Evolutionary conservation across 2,113 vertebrate species (phyloP).

Genomic region (Forbesichthys agassizii): DNA sequence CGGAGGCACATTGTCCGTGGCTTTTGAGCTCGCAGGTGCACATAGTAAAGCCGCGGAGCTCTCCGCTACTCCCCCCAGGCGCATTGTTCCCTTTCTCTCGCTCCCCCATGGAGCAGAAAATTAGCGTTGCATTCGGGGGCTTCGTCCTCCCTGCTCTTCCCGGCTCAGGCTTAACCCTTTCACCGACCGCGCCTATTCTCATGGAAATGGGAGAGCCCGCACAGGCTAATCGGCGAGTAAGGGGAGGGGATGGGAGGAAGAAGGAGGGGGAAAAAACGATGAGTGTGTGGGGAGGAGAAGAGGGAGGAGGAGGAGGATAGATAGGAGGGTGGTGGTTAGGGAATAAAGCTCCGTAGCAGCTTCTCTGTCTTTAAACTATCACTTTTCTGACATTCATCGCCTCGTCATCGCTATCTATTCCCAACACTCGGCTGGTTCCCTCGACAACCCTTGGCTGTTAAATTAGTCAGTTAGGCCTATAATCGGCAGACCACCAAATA

Average conservation of each 20-base stretch:
- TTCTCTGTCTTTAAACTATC: not conserved
- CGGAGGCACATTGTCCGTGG: slow-evolving; percentile 76
- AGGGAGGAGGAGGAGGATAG: slow-evolving; percentile 7
- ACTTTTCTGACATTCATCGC: slow-evolving; percentile 24
- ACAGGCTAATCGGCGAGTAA: slow-evolving; percentile 78
- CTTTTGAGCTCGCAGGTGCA: slow-evolving; percentile 84
- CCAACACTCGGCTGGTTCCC: slow-evolving; percentile 21
- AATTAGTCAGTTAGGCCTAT: slow-evolving; percentile 13
- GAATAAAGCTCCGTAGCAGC: not conserved
- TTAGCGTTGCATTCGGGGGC: slow-evolving; percentile 65
- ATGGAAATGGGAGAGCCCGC: slow-evolving; percentile 76
- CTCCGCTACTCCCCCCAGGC: slow-evolving; percentile 74
- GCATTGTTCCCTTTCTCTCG: slow-evolving; percentile 77
- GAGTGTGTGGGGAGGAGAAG: slow-evolving; percentile 5
- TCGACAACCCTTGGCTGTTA: slow-evolving; percentile 20
- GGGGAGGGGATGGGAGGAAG: slow-evolving; percentile 63
- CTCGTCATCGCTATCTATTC: slow-evolving; percentile 2
- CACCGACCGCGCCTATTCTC: slow-evolving; percentile 76
- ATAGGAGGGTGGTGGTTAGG: not conserved
- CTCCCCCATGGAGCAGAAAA: slow-evolving; percentile 75
- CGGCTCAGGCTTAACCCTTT: slow-evolving; percentile 80
- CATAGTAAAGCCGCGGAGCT: slow-evolving; percentile 77
- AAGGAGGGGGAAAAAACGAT: not conserved
- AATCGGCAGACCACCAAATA: slow-evolving; percentile 1
- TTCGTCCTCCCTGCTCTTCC: slow-evolving; percentile 52